Evolutionary conservation across 2,888 invertebrate genomes (phyloP), one percentile per base, ranked within the genome.

Genomic region (Euproctis similis): DNA sequence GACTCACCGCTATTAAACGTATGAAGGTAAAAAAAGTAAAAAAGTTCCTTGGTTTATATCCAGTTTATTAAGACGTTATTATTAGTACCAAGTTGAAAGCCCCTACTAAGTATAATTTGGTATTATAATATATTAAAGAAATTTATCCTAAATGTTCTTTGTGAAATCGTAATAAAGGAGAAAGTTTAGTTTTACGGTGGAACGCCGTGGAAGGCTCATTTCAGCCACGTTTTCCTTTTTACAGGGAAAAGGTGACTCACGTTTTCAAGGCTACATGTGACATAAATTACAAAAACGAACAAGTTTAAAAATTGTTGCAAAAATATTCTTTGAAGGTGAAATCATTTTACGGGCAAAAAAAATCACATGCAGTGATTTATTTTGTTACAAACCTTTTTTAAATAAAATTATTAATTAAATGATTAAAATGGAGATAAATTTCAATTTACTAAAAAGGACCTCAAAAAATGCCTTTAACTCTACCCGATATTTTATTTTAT

Each of bases 81-180:
- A 4, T 14, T 14, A 14, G 14, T 14, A 14, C 4, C 14, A 19
- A 19, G 8, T 19, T 19, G 8, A 3, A 4, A 8, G 19, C 3
- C 19, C 8, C n/a, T 19, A 10, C 21, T 21, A 18, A 17, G 12
- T 12, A 23, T 23, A 28, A 28, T 23, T 23, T 28, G 18, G 17
- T 12, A 17, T 21, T 28, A 18, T n/a, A n/a, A n/a, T n/a, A n/a
- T 23, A 22, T 14, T 12, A 10, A 22, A 22, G 21, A 28, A 28
- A 28, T 21, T 28, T 16, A 6, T 19, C 4, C 14, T 8, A 7
- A 24, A 30, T 7, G 13, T 24, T 30, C 6, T 12, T 7, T 9
- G 22, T 6, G 14, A 30, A 30, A 14, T 30, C 14, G 12, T 30
- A 20, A 30, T 24, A 30, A 30, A 30, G 10, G n/a, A 18, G 19